Evolutionary conservation across 2,113 vertebrate species (phyloP).

Genomic region (Hyperoodon ampullatus): DNA sequence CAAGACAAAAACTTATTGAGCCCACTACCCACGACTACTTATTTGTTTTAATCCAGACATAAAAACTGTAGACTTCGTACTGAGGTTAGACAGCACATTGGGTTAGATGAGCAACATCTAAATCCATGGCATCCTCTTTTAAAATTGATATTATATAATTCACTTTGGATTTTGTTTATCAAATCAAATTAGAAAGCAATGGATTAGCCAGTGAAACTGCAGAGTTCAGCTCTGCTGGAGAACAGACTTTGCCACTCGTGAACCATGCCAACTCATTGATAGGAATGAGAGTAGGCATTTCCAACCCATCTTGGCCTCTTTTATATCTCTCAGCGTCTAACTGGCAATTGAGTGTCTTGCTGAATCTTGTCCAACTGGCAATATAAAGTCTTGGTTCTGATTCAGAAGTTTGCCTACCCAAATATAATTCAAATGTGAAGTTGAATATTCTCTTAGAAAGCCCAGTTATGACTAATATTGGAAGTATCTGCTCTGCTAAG

Average conservation of each 20-base stretch:
- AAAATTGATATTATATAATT: conserved; percentile 28
- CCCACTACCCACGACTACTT: background rate
- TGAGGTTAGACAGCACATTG: background rate
- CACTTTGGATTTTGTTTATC: conserved; percentile 34
- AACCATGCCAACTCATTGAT: background rate
- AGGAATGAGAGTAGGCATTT: background rate
- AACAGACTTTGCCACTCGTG: background rate
- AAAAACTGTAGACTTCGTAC: background rate
- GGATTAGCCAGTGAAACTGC: background rate
- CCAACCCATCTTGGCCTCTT: conserved; percentile 8
- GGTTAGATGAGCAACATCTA: background rate
- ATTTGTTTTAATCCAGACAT: background rate
- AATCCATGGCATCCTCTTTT: background rate
- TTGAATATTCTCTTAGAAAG: conserved; percentile 36
- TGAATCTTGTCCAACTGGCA: conserved; percentile 41
- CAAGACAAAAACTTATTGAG: background rate
- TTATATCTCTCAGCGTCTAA: background rate
- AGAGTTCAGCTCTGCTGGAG: background rate
- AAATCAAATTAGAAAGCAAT: conserved; percentile 26
- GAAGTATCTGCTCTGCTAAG: background rate
- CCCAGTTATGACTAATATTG: background rate
- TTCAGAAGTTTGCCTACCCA: conserved; percentile 35
- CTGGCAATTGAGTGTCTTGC: conserved; percentile 2
- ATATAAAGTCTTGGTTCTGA: conserved; percentile 14
- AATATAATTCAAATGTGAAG: conserved; percentile 7